Evolutionary conservation across 2,888 invertebrate species (phyloP).

Genomic region (Carpatolechia fugitivella): DNA sequence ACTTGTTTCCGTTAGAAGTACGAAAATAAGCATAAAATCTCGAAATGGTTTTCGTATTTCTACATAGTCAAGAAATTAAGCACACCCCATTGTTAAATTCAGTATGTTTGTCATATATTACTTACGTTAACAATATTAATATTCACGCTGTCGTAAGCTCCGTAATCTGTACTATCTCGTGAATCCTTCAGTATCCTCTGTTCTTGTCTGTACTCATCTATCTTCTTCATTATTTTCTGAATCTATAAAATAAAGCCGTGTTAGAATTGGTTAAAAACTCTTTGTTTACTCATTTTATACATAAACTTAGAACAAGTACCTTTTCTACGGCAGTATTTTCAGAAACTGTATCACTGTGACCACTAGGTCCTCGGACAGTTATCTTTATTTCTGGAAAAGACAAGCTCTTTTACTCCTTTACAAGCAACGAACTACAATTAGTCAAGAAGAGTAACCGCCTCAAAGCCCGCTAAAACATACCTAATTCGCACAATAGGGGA

Average conservation of each 20-base stretch:
- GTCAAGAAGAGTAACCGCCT: not conserved
- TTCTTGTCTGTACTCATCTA: slow-evolving; percentile 41
- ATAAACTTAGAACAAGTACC: slow-evolving; percentile 34
- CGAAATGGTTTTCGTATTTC: too few relatives aligned
- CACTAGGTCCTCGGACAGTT: slow-evolving; percentile 85
- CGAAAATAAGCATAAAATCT: too few relatives aligned
- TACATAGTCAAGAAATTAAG: too few relatives aligned
- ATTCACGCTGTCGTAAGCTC: slow-evolving; percentile 45
- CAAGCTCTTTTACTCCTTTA: not conserved
- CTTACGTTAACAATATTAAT: slow-evolving; percentile 52
- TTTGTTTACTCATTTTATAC: not conserved
- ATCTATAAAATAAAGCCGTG: slow-evolving; percentile 36
- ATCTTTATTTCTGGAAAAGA: slow-evolving; percentile 70
- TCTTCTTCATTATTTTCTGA: slow-evolving; percentile 38
- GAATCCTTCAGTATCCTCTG: slow-evolving; percentile 34
- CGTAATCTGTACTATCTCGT: slow-evolving; percentile 30
- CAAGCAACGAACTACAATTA: too few relatives aligned
- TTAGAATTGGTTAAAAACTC: not conserved
- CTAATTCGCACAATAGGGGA: too few relatives aligned
- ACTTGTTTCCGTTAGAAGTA: too few relatives aligned
- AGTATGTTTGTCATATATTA: slow-evolving; percentile 10
- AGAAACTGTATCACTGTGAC: slow-evolving; percentile 88
- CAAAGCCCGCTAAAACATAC: too few relatives aligned
- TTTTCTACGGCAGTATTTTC: slow-evolving; percentile 88
- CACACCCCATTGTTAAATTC: too few relatives aligned